These are phyloP conservation scores for Acanthosepion esculentum DNA, from an alignment of 2,888 invertebrate species.

Conservation along the genomic window DNA sequence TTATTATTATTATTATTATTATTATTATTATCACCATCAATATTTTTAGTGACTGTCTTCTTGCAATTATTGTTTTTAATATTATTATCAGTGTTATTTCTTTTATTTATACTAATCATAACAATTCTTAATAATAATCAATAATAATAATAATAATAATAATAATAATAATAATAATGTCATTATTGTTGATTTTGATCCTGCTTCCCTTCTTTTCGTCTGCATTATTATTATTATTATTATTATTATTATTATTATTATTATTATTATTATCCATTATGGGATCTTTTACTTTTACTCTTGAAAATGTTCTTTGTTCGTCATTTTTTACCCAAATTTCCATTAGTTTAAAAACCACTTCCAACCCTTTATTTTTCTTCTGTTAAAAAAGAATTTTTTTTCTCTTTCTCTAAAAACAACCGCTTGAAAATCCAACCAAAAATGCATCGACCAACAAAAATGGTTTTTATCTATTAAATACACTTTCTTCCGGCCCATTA, in stretches of 20 bases:
- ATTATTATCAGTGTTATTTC: neutral
- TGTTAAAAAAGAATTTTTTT: neutral
- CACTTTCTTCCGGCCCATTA: neutral
- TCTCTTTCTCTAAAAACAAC: neutral
- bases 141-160: too few species aligned
- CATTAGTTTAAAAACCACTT: neutral
- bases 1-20: neutral
- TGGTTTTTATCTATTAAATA: conserved; percentile 6
- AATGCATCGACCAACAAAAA: neutral
- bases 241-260: neutral
- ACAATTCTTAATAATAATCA: too few species aligned
- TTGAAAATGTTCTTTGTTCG: neutral
- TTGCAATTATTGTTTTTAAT: too few species aligned
- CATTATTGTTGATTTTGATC: too few species aligned
- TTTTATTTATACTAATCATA: too few species aligned
- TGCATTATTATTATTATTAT: neutral
- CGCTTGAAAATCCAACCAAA: neutral
- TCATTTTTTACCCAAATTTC: neutral
- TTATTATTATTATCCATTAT: neutral
- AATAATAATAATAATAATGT: too few species aligned
- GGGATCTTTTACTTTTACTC: neutral
- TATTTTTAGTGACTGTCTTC: too few species aligned
- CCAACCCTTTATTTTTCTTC: neutral
- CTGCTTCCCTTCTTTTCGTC: neutral
- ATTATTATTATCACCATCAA: neutral